Percentiles rank a stretch among this genome's conserved stretches.
Conservation (phyloP, 2,113 vertebrate genomes). For the Bucco capensis region DNA sequence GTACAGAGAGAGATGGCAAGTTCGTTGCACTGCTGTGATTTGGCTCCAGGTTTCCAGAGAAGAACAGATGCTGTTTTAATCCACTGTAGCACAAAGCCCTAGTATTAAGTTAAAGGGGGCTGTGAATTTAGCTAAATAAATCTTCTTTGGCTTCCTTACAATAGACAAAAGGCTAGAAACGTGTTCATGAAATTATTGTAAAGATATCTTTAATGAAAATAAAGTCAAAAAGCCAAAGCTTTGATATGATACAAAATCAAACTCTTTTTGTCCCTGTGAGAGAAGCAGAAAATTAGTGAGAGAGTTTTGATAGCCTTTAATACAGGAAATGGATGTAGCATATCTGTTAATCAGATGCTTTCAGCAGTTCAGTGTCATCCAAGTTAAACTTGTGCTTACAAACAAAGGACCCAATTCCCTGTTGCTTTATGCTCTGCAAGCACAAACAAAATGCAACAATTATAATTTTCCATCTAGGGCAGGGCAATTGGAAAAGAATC, state of each 20-base stretch:
- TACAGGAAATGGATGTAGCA: conserved; percentile 4
- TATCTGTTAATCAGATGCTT: conserved; percentile 34
- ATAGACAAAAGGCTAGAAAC: conserved; percentile 9
- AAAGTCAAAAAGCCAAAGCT: background rate
- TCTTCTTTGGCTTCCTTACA: conserved; percentile 48
- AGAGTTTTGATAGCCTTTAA: conserved; percentile 8
- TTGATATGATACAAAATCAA: background rate
- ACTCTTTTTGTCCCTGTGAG: background rate
- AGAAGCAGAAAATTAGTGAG: conserved; percentile 3
- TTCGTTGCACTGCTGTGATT: conserved; percentile 39
- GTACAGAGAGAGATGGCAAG: background rate
- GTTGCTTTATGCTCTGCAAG: background rate
- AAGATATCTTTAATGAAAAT: conserved; percentile 1
- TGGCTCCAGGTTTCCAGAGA: conserved; percentile 53
- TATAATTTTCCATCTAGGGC: background rate
- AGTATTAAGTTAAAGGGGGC: conserved; percentile 53
- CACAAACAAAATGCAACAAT: background rate
- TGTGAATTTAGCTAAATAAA: conserved; percentile 55
- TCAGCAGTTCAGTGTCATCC: background rate
- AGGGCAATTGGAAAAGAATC: background rate
- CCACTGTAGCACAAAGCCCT: conserved; percentile 56
- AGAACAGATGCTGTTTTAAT: conserved; percentile 66
- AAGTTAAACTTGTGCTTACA: conserved; percentile 25
- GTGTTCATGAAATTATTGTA: background rate
- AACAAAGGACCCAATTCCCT: background rate